Percentiles rank a stretch among this genome's conserved stretches.
Conservation (phyloP, 1,140 invertebrate species). For the Tetranychus cinnabarinus region DNA sequence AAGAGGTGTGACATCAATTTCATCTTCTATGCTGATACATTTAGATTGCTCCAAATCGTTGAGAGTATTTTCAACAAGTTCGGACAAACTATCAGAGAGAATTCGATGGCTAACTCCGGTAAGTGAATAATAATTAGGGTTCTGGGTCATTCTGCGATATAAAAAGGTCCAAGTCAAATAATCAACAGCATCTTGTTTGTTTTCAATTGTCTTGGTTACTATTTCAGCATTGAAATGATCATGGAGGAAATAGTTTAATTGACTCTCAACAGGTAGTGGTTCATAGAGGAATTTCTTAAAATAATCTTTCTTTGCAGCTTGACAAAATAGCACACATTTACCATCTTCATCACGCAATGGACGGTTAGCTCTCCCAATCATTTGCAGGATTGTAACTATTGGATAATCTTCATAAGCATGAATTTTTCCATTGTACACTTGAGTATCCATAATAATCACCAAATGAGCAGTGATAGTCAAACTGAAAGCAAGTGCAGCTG, state of each 20-base stretch:
- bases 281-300: constrained; percentile 97
- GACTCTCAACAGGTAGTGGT: constrained; percentile 87
- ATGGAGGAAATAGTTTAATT: constrained; percentile 85
- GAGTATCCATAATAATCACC: constrained; percentile 91
- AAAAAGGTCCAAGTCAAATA: constrained; percentile 99
- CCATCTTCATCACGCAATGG: constrained; percentile 76
- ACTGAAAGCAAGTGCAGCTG: constrained; percentile 72
- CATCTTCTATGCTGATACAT: constrained; percentile 92
- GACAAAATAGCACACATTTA: constrained; percentile 90
- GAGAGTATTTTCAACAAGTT: constrained; percentile 87
- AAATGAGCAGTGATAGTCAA: constrained; percentile 67
- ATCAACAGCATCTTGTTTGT: constrained; percentile 98
- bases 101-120: constrained; percentile 81
- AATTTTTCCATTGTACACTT: constrained; percentile 81
- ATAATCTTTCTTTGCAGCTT: constrained; percentile 91
- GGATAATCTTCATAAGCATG: constrained; percentile 87
- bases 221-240: constrained; percentile 99
- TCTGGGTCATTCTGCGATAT: constrained; percentile 86
- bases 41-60: constrained; percentile 89
- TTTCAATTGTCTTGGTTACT: constrained; percentile 97
- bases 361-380: constrained; percentile 76
- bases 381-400: constrained; percentile 87
- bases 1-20: constrained; percentile 82
- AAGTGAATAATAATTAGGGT: constrained; percentile 98
- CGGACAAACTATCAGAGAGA: constrained; percentile 91